Evolutionary conservation across 2,113 vertebrate genomes (phyloP).

Genomic region (Melanocharis versteri): DNA sequence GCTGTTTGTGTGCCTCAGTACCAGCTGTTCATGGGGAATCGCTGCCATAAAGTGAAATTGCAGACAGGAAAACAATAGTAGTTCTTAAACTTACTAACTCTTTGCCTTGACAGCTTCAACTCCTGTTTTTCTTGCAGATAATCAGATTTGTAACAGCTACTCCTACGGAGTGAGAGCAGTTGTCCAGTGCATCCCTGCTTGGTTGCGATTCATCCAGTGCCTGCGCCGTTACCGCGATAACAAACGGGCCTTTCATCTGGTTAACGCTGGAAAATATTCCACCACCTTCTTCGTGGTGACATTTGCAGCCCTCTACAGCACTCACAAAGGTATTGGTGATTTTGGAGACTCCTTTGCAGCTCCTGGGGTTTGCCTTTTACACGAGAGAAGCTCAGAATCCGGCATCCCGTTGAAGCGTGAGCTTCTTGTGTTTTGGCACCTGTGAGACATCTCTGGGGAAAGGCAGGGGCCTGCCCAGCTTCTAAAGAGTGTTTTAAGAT

Average conservation of each 20-base stretch:
- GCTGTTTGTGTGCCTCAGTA: neutral
- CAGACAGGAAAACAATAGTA: neutral
- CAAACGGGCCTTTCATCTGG: conserved; percentile 94
- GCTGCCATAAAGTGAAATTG: neutral
- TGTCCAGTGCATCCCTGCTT: conserved; percentile 97
- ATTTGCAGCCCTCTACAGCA: conserved; percentile 91
- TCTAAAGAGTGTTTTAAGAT: neutral
- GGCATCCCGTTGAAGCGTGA: neutral
- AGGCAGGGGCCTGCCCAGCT: neutral
- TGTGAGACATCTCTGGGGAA: neutral
- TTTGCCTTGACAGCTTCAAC: neutral
- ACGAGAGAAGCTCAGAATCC: neutral
- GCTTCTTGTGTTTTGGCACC: neutral
- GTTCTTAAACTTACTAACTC: neutral
- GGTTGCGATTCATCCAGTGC: conserved; percentile 98
- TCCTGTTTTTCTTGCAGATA: conserved; percentile 56
- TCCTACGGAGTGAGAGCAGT: conserved; percentile 92
- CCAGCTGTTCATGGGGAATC: neutral
- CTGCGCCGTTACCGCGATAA: conserved; percentile 96
- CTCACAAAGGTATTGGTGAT: conserved; percentile 83
- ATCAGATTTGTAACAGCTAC: conserved; percentile 85
- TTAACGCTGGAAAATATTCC: conserved; percentile 97
- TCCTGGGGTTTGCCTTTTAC: neutral
- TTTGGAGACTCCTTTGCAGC: neutral
- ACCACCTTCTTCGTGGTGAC: conserved; percentile 98